Evolutionary conservation across 2,797 vertebrate species (phyloP).

Genomic region (Acanthurus tractus): DNA sequence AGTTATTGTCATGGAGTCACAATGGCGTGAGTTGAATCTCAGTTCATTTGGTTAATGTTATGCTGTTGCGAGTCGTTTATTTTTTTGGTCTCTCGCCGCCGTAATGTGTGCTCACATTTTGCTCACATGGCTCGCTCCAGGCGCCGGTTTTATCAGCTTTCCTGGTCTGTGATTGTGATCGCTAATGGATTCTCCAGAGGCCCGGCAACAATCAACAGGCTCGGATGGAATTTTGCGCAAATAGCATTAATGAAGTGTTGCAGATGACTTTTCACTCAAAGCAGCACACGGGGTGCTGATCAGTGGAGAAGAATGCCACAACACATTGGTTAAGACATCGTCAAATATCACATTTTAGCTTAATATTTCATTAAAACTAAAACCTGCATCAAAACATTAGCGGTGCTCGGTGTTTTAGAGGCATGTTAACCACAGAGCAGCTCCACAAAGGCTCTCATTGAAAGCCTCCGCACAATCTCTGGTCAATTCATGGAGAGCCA

Average conservation of each 20-base stretch:
- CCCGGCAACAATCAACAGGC: constrained; percentile 41
- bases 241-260: constrained; percentile 51
- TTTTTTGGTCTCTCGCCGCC: constrained; percentile 21
- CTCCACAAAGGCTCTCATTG: neutral
- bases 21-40: constrained; percentile 56
- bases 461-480: constrained; percentile 5
- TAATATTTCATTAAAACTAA: neutral
- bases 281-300: neutral
- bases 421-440: neutral
- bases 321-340: neutral
- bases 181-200: constrained; percentile 58
- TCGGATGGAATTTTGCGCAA: constrained; percentile 43
- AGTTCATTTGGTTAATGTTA: constrained; percentile 64
- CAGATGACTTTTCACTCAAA: constrained; percentile 23
- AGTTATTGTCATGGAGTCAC: constrained; percentile 50
- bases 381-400: constrained; percentile 3
- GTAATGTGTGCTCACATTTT: constrained; percentile 60
- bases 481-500: constrained; percentile 27
- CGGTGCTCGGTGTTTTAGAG: constrained; percentile 3
- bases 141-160: constrained; percentile 54
- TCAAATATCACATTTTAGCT: neutral
- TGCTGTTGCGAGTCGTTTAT: constrained; percentile 34
- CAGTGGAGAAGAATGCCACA: constrained; percentile 1
- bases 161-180: constrained; percentile 55
- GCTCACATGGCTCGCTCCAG: constrained; percentile 46